Base-by-base conservation (phyloP, 2,113 vertebrate species). In the Glareola pratincola region DNA sequence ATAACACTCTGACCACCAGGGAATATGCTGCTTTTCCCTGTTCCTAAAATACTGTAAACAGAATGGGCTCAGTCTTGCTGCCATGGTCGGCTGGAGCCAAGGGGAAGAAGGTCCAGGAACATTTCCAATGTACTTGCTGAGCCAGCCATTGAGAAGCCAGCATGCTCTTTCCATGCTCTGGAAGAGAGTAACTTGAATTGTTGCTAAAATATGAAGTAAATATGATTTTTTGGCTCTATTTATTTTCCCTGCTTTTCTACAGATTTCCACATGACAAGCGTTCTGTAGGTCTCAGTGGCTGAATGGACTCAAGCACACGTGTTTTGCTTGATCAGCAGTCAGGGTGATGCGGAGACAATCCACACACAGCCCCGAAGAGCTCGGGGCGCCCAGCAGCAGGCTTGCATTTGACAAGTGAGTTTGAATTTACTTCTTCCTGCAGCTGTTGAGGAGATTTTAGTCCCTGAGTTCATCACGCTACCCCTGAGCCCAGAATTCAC, bases 391-490 rank as follows among this genome's bases (percentile, higher is more conserved):
- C 92, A 88, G 72, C 54, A 93, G 37, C 32, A 92, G 47, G 12
- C 47, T 90, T 74, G 23, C 6, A 14, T 90, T 86, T 92, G 82
- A 93, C 51, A 81, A 71, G 50, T 5, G 37, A 91, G 36, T 59
- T 86, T 81, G 72, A 90, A 92, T 95, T 96, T 86, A 83, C 75
- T 93, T 82, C 59, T 85, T 88, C 59, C 75, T 93, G 47, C 83
- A 96, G 88, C 79, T 94, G 82, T 41, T 85, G 81, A 76, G 56
- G 34, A 84, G 41, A 48, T 79, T 78, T 90, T 64, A 47, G 30
- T 74, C 54, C 39, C 71, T 10, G 16, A 68, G 41, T 77, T 88
- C 86, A 88, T 67, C 64, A 18, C 1, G 2, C 1, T 7, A 66
- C 56, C 86, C 68, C 50, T 56, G 56, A 84, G 36, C 26, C 23